phyloP scores from a whole-genome alignment of 30 jellyfish, hydroid and myxozoan genomes.

The Hydractinia symbiolongicarpus region DNA sequence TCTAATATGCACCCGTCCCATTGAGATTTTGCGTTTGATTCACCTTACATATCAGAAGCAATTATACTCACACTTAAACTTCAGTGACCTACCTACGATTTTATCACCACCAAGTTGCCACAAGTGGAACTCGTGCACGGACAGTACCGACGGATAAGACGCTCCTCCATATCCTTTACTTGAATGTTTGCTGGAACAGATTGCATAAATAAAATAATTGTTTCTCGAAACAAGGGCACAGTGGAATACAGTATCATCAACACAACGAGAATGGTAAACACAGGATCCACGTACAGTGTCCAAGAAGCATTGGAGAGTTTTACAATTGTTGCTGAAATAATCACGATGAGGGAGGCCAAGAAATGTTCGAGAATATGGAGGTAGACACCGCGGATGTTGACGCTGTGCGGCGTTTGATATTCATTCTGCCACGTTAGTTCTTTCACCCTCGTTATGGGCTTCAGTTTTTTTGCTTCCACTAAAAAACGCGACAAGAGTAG shows the following conservation, averaged over 20 bases:
- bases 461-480: too few species aligned
- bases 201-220: slow-evolving; percentile 68
- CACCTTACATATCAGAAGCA: neutral
- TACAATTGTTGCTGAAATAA: slow-evolving; percentile 43
- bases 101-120: slow-evolving; percentile 86
- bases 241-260: slow-evolving; percentile 40
- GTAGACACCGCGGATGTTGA: slow-evolving; percentile 67
- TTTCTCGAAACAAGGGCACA: slow-evolving; percentile 60
- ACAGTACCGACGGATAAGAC: slow-evolving; percentile 44
- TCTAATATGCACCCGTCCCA: too few species aligned
- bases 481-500: too few species aligned
- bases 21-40: too few species aligned
- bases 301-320: slow-evolving; percentile 42
- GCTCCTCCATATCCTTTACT: slow-evolving; percentile 48
- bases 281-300: slow-evolving; percentile 69
- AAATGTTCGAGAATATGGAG: slow-evolving; percentile 70
- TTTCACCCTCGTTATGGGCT: neutral
- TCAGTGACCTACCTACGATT: slow-evolving; percentile 53
- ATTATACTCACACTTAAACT: neutral
- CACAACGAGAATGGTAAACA: slow-evolving; percentile 62
- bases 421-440: slow-evolving; percentile 33
- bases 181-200: slow-evolving; percentile 75
- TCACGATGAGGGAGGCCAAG: slow-evolving; percentile 49
- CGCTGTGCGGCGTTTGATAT: slow-evolving; percentile 38
- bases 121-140: slow-evolving; percentile 75